Base-by-base conservation (phyloP, 2,888 invertebrate genomes). In the Cosmia pyralina region DNA sequence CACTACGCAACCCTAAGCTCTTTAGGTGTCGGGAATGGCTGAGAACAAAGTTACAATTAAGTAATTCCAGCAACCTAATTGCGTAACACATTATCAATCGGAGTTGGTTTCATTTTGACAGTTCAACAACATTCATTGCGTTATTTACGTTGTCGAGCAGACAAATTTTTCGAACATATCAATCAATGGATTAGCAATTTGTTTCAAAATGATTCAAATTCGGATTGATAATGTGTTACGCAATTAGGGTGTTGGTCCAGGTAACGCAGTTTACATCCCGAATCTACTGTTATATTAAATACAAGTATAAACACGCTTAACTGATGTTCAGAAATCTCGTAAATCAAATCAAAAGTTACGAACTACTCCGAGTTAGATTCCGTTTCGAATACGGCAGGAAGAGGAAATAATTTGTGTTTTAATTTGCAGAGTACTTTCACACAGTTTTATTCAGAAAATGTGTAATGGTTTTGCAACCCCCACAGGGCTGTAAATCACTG, bases 401-500 rank as follows among this genome's bases (percentile, higher is more conserved):
- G 22, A 46, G 55, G 57, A 52, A 52, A 72, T 48, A 41, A 72
- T 70, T 72, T 22, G 64, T 38, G 44, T 58, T 65, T 62, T 50
- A 69, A 66, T 80, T 79, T 60, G 19, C 34, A 22, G 55, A 72
- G 59, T 67, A 44, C 34, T 8, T 64, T 52, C 48, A 41, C 13
- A 48, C 3, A 53, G 69, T 68, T 73, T 71, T 55, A 72, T 68
- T 69, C 6, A 3, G 1, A 55, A 70, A 55, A 70, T 65, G 48
- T 57, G 34, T 44, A n/a, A 69, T 60, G 41, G 59, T 65, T 77
- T 60, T 58, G 52, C 53, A 41, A 68, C 5, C n/a, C 11, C 44
- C 11, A n/a, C 57, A 19, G 19, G 44, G 34, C 55, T 59, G 41
- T 77, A 73, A 69, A 81, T 81, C 73, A 71, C 55, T 28, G 50